Conservation (phyloP, 2,888 invertebrate genomes). For the Cryptocephalus primarius region DNA sequence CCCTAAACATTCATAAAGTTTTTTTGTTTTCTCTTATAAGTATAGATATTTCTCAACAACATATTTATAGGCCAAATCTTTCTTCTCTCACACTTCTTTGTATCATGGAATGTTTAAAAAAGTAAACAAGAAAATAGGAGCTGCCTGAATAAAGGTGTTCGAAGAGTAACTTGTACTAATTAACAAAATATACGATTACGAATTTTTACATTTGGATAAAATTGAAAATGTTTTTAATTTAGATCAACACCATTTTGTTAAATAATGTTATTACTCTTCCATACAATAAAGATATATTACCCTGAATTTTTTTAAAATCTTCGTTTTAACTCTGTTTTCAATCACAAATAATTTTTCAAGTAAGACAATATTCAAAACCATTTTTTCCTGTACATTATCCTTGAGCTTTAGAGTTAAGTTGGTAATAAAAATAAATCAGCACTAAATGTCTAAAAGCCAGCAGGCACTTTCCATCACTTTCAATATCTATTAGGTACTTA, state of each 20-base stretch:
- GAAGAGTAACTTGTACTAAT: too few relatives aligned
- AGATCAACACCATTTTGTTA: neutral
- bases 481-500: neutral
- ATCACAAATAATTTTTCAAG: too few relatives aligned
- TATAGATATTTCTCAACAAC: slow-evolving; percentile 11
- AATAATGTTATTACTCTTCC: neutral
- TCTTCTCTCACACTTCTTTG: slow-evolving; percentile 3
- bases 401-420: too few relatives aligned
- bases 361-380: too few relatives aligned
- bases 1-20: slow-evolving; percentile 8
- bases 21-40: slow-evolving; percentile 5
- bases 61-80: slow-evolving; percentile 11
- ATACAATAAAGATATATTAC: too few relatives aligned
- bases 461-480: slow-evolving; percentile 12
- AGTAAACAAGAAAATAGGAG: neutral
- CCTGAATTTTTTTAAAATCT: too few relatives aligned
- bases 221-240: neutral
- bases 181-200: neutral
- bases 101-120: slow-evolving; percentile 9
- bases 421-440: neutral
- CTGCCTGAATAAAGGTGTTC: too few relatives aligned
- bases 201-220: neutral
- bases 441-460: slow-evolving; percentile 7
- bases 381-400: too few relatives aligned
- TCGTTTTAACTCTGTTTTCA: too few relatives aligned